Base-by-base conservation (phyloP, 1,140 invertebrate species). In the Calosoma granatense region DNA sequence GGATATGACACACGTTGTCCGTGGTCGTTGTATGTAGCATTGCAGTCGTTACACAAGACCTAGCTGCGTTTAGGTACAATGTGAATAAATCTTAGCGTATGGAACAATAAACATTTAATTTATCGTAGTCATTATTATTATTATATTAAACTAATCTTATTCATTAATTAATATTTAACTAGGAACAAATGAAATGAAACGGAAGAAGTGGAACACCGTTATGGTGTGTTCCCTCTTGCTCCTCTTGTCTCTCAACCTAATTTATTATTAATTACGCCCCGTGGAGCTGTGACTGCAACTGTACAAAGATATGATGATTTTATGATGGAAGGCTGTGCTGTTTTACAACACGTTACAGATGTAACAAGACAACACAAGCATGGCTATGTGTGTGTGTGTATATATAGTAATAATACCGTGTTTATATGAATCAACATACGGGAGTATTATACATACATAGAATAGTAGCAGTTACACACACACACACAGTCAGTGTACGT, bases 31-130 rank as follows among this genome's bases (percentile, higher is more conserved):
- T 54, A 57, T 63, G 61, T 64, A 62, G 57, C 51, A 55, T 30
- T 53, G 53, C n/a, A 36, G 41, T 9, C 26, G 26, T 30, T 30
- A 14, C 14, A n/a, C 14, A 30, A 30, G 26, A 30, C 14, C 26
- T 30, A n/a, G n/a, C n/a, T n/a, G n/a, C n/a, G n/a, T n/a, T n/a
- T n/a, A n/a, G n/a, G n/a, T n/a, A n/a, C n/a, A 54, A 30, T 58
- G 53, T 57, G 61, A 62, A 64, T 62, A 62, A 62, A 58, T 65
- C 65, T 65, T 64, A 64, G 64, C 63, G 62, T 59, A 59, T 58
- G 58, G 60, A 52, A 53, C 20, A 43, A 57, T 17, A 55, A 59
- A 55, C 47, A 36, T 19, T 30, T 30, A 59, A 53, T 56, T 53
- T 47, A 47, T 47, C n/a, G n/a, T n/a, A n/a, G n/a, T n/a, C n/a